Evolutionary conservation across 2,113 vertebrate genomes (phyloP).

Genomic region (Aldabrachelys gigantea): DNA sequence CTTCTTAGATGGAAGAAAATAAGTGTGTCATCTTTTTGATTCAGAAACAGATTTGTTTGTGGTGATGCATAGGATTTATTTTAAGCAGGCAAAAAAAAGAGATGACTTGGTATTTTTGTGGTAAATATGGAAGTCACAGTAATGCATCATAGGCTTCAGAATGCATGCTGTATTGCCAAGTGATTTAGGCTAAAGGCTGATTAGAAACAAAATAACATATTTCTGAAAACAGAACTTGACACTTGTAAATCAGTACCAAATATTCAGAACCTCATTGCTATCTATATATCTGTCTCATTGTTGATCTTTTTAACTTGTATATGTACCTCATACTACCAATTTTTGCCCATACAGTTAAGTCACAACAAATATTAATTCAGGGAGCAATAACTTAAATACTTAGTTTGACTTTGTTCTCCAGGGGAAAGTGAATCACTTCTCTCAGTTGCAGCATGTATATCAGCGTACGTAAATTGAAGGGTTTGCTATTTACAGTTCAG

Average conservation of each 20-base stretch:
- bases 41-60: neutral
- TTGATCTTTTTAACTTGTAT: neutral
- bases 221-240: neutral
- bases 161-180: neutral
- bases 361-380: neutral
- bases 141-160: neutral
- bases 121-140: neutral
- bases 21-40: accelerated
- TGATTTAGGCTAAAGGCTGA: neutral
- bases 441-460: neutral
- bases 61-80: neutral
- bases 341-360: neutral
- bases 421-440: neutral
- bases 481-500: neutral
- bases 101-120: neutral
- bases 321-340: neutral
- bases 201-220: neutral
- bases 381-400: neutral
- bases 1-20: neutral
- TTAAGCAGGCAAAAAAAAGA: neutral
- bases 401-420: neutral
- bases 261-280: neutral
- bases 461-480: accelerated
- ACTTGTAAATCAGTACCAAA: neutral
- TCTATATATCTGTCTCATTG: neutral